Percentiles rank a stretch among this genome's conserved stretches.
Conservation (phyloP, 2,888 invertebrate genomes). For the Dione vanillae region DNA sequence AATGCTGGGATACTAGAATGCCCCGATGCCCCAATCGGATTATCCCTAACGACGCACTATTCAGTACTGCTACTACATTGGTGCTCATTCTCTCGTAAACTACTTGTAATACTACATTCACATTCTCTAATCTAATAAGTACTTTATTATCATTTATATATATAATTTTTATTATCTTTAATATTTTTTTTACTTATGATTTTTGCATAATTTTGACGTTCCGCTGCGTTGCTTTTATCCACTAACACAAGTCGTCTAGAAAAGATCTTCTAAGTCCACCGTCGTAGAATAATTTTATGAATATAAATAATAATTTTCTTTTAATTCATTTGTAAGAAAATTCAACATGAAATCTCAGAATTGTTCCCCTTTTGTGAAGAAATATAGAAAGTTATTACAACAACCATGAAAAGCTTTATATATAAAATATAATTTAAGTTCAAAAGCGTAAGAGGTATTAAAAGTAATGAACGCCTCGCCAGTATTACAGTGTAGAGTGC, state of each 20-base stretch:
- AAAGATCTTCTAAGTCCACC: too few species aligned
- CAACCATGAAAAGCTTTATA: background rate
- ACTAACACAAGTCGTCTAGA: too few species aligned
- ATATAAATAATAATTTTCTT: too few species aligned
- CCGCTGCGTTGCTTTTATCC: too few species aligned
- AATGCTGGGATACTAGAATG: conserved; percentile 60
- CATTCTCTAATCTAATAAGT: too few species aligned
- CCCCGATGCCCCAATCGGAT: conserved; percentile 76
- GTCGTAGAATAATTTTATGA: too few species aligned
- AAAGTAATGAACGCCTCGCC: conserved; percentile 26
- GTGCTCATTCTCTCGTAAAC: conserved; percentile 28
- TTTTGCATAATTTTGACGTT: too few species aligned
- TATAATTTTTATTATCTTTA: too few species aligned
- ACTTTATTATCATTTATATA: too few species aligned
- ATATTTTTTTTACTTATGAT: too few species aligned
- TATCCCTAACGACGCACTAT: conserved; percentile 80
- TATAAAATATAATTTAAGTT: conserved; percentile 3
- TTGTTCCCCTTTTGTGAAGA: background rate
- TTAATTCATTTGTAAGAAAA: too few species aligned
- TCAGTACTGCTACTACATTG: conserved; percentile 56
- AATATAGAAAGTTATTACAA: background rate
- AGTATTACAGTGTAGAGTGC: conserved; percentile 23
- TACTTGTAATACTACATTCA: background rate
- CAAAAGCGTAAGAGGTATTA: conserved; percentile 8
- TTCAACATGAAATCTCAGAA: background rate